Conservation (phyloP, 2,888 invertebrate genomes). For the Octonoba sinensis region DNA sequence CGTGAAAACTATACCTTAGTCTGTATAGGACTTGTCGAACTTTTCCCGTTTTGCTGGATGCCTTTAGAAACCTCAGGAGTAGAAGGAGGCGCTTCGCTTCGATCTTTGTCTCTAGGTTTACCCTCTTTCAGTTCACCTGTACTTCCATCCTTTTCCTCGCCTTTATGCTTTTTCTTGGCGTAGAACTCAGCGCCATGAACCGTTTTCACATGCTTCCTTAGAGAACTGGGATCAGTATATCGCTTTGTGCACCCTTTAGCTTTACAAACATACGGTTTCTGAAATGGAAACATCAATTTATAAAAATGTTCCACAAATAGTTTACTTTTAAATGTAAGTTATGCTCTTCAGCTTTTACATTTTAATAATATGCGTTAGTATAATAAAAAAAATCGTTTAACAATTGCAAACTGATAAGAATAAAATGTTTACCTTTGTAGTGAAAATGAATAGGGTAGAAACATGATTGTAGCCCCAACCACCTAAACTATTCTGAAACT, state of each 20-base stretch:
- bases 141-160: slow-evolving; percentile 71
- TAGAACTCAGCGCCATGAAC: slow-evolving; percentile 99
- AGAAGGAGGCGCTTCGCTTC: slow-evolving; percentile 1
- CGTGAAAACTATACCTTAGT: no score
- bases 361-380: no score
- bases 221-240: slow-evolving; percentile 97
- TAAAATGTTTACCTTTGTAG: no score
- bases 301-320: no score
- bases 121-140: slow-evolving; percentile 17
- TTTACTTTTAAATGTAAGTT: no score
- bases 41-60: background rate
- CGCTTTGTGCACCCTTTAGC: slow-evolving; percentile 96
- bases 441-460: no score
- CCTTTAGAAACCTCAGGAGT: background rate
- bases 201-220: slow-evolving; percentile 98
- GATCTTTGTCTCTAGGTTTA: background rate
- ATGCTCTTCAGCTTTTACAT: no score
- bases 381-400: no score
- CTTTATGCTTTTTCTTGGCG: slow-evolving; percentile 98
- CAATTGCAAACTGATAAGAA: no score
- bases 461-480: no score
- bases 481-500: no score
- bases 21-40: no score
- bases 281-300: background rate
- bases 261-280: slow-evolving; percentile 98